Percentiles rank a stretch among this genome's conserved stretches.
Conservation (phyloP, 2,113 vertebrate species). For the Nycticorax nycticorax region DNA sequence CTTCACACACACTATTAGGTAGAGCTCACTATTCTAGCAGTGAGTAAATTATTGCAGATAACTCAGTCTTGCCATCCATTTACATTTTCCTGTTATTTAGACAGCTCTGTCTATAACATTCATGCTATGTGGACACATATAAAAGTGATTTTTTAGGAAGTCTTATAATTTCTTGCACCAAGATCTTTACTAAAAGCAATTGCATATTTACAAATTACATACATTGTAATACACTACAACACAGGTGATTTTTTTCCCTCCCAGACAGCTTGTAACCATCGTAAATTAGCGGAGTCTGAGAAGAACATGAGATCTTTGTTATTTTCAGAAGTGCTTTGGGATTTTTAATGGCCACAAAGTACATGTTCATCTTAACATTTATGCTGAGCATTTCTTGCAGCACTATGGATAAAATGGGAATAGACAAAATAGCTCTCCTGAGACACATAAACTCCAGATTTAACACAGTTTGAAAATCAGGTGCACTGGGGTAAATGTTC, state of each 20-base stretch:
- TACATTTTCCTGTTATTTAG: not conserved
- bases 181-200: not conserved
- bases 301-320: not conserved
- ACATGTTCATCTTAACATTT: not conserved
- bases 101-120: not conserved
- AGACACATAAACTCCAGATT: not conserved
- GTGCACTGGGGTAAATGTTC: not conserved
- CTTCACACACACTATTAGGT: not conserved
- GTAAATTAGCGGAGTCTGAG: not conserved
- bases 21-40: not conserved
- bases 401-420: not conserved
- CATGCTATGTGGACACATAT: not conserved
- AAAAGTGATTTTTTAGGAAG: not conserved
- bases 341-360: not conserved
- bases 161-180: not conserved
- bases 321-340: not conserved
- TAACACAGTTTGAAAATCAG: conserved; percentile 5
- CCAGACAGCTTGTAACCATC: not conserved
- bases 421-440: not conserved
- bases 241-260: not conserved
- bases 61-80: not conserved
- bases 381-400: not conserved
- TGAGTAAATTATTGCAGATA: not conserved
- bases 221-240: not conserved
- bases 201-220: not conserved